Evolutionary conservation across 2,888 invertebrate species (phyloP).

Genomic region (Pseudolycoriella hygida): DNA sequence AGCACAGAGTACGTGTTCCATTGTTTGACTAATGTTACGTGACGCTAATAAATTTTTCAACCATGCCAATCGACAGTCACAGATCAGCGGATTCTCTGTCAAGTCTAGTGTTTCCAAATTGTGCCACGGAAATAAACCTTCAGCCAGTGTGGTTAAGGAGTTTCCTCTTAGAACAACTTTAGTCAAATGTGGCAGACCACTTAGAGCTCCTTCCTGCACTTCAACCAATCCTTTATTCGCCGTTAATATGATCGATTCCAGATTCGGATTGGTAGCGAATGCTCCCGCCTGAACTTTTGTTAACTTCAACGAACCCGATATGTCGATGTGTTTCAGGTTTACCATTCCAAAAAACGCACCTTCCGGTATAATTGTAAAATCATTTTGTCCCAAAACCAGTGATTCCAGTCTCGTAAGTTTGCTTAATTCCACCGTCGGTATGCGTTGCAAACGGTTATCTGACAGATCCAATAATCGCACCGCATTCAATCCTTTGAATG

Average conservation of each 20-base stretch:
- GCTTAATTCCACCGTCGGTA: conserved; percentile 60
- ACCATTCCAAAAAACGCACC: conserved; percentile 63
- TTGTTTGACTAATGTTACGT: conserved; percentile 17
- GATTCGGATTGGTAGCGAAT: conserved; percentile 61
- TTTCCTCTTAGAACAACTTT: conserved; percentile 64
- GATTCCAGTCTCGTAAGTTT: conserved; percentile 59
- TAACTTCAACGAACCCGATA: conserved; percentile 59
- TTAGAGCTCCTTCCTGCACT: conserved; percentile 58
- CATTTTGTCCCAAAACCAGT: conserved; percentile 66
- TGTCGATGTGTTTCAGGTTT: conserved; percentile 57
- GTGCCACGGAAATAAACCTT: conserved; percentile 61
- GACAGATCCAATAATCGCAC: conserved; percentile 58
- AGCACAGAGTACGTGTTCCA: conserved; percentile 43
- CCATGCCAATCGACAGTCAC: conserved; percentile 69
- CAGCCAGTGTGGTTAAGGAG: conserved; percentile 55
- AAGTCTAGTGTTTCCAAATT: conserved; percentile 59
- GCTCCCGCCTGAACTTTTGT: conserved; percentile 59
- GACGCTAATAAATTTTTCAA: conserved; percentile 45
- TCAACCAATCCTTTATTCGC: conserved; percentile 57
- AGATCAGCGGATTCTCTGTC: conserved; percentile 65
- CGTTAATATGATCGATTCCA: conserved; percentile 56
- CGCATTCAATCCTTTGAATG: conserved; percentile 56
- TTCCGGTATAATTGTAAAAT: conserved; percentile 48
- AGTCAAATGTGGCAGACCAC: conserved; percentile 63
- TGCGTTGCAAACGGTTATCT: conserved; percentile 56